Base-by-base conservation (phyloP, 2,797 vertebrate species). In the Crotalus adamanteus region DNA sequence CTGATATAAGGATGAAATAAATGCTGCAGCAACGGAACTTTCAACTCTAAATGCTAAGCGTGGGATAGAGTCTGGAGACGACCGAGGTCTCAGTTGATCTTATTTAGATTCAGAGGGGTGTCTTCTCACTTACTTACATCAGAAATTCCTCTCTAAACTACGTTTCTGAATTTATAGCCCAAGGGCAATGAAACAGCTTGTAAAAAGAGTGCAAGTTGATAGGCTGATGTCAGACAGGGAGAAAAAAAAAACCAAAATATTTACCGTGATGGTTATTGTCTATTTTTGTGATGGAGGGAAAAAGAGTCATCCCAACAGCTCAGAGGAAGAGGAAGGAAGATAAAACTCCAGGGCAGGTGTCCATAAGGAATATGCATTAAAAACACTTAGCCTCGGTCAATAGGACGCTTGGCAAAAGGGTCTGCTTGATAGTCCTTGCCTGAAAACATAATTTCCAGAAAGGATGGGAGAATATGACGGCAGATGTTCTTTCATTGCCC, bases 261-360 rank as follows among this genome's bases (percentile, higher is more conserved):
- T 91, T 86, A 85, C 91, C 92, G 91, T 91, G 87, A 25, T n/a
- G 12, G 83, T 93, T 94, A 57, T 61, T 93, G 93, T 87, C 92
- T 92, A 92, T 92, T 65, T 92, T 78, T 60, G 37, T 88, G 85
- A 59, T 13, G 28, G 57, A 89, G 87, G 94, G 92, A 89, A 22
- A 92, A 14, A 91, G 91, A 95, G 93, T 89, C 26, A 57, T 95
- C 94, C 16, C 47, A 91, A 59, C 60, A 90, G 89, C 89, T 78
- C 60, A 51, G 92, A 88, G 55, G 9, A 18, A 31, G 31, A 18
- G 2, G 13, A 9, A 16, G 9, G 55, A 20, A 86, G 61, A 85
- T 86, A 92, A 94, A 91, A 42, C 37, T 4, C 31, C 37, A 42
- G 69, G 69, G 63, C 42, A 0, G 0, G 88, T 61, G 91, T 56